These are phyloP conservation scores for Nymphalis urticae DNA, from an alignment of 2,888 invertebrate genomes.

Conservation along the genomic window DNA sequence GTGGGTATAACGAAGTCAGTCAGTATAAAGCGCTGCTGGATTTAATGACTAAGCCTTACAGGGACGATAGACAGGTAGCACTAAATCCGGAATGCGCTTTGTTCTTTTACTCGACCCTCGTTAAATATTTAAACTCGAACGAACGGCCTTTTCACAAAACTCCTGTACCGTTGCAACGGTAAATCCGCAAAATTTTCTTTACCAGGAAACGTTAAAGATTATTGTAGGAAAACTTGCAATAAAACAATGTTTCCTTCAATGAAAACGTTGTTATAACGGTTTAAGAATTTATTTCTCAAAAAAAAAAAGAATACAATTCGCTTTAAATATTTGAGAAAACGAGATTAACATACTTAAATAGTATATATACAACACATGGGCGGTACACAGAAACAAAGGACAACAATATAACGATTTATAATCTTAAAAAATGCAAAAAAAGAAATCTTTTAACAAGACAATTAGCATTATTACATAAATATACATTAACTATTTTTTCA, in stretches of 20 bases:
- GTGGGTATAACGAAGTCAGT: conserved; percentile 30
- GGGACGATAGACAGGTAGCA: conserved; percentile 51
- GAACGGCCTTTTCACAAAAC: conserved; percentile 42
- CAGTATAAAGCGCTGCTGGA: conserved; percentile 29
- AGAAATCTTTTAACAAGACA: too few species aligned
- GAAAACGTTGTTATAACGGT: background rate
- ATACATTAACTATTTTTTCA: too few species aligned
- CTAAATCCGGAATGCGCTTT: conserved; percentile 61
- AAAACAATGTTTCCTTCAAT: conserved; percentile 15
- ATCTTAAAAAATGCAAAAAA: too few species aligned
- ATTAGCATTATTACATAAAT: too few species aligned
- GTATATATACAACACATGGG: too few species aligned
- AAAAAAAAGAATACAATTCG: too few species aligned
- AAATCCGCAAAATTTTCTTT: conserved; percentile 30
- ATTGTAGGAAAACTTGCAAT: conserved; percentile 14
- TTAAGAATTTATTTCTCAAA: too few species aligned
- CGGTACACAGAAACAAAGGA: too few species aligned
- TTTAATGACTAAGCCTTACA: conserved; percentile 51
- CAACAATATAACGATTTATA: too few species aligned
- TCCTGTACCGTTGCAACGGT: conserved; percentile 34
- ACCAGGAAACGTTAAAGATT: conserved; percentile 22
- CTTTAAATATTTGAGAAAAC: too few species aligned
- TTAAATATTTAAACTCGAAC: conserved; percentile 67
- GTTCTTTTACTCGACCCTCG: conserved; percentile 61
- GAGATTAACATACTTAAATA: too few species aligned